These are phyloP conservation scores for Siniperca knerii DNA, from an alignment of 2,113 vertebrate genomes.

Conservation along the genomic window DNA sequence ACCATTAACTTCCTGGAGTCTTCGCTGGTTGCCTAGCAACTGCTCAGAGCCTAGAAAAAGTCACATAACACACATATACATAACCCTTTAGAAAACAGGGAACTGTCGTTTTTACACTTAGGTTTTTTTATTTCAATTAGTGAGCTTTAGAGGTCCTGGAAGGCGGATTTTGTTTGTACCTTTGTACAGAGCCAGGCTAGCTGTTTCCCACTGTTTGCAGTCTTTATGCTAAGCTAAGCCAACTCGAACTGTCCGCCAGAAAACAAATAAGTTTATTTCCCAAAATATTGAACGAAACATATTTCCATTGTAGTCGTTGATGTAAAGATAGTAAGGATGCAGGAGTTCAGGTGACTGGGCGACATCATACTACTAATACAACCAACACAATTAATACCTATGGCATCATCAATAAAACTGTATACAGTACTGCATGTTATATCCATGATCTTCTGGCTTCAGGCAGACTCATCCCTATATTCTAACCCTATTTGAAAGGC, in stretches of 20 bases:
- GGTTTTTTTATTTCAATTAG: not conserved
- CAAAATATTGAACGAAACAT: not conserved
- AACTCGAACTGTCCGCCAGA: not conserved
- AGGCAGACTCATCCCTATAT: not conserved
- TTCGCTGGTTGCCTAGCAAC: constrained; percentile 9
- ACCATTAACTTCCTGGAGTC: not conserved
- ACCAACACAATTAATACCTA: not conserved
- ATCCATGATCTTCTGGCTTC: not conserved
- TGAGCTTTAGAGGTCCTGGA: not conserved
- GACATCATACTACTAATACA: not conserved
- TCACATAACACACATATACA: no score
- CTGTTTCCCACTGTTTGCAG: not conserved
- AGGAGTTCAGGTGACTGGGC: not conserved
- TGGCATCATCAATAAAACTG: not conserved
- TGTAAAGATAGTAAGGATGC: constrained; percentile 1
- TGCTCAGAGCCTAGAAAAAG: constrained; percentile 3
- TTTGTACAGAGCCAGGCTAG: not conserved
- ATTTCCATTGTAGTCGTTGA: not conserved
- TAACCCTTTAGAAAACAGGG: not conserved
- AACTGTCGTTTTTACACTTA: not conserved
- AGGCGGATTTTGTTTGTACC: no score
- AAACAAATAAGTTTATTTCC: not conserved
- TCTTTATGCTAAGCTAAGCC: constrained; percentile 3
- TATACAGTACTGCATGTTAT: not conserved
- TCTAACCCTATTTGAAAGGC: not conserved